Percentiles rank a stretch among this genome's conserved stretches.
Evolutionary conservation across 2,113 vertebrate species (phyloP).

Genomic region (Hydropotes inermis): DNA sequence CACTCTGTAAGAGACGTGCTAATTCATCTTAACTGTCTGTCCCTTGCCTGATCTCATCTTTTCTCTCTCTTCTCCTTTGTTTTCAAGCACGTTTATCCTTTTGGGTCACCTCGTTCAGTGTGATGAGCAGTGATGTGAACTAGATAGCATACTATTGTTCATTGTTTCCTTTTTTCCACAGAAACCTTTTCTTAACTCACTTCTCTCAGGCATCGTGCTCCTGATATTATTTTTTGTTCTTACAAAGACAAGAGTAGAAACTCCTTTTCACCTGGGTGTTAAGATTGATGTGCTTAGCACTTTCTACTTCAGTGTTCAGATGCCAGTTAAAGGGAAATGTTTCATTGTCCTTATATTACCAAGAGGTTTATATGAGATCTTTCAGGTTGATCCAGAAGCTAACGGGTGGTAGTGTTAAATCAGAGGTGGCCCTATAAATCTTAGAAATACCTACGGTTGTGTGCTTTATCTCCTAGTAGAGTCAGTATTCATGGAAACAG

Average conservation of each 20-base stretch:
- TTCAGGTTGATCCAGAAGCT: slow-evolving; percentile 42
- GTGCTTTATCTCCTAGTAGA: slow-evolving; percentile 8
- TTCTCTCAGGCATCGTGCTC: slow-evolving; percentile 19
- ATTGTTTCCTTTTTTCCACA: not conserved
- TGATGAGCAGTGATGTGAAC: not conserved
- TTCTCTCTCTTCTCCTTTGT: not conserved
- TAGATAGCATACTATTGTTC: slow-evolving; percentile 47
- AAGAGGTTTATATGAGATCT: slow-evolving; percentile 34
- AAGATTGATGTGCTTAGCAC: slow-evolving; percentile 38
- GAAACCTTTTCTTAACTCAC: not conserved
- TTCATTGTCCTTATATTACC: slow-evolving; percentile 11
- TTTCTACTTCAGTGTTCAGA: slow-evolving; percentile 42
- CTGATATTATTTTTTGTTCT: slow-evolving; percentile 32
- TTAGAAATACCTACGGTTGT: slow-evolving; percentile 4
- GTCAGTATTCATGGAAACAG: not conserved
- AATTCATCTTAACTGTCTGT: not conserved
- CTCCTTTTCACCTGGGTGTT: slow-evolving; percentile 14
- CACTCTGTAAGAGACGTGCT: not conserved
- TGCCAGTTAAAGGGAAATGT: slow-evolving; percentile 36
- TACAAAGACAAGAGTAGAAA: slow-evolving; percentile 4
- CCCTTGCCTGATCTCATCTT: not conserved
- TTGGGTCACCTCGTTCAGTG: not conserved
- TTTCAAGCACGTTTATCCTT: slow-evolving; percentile 31
- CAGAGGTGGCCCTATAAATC: slow-evolving; percentile 16
- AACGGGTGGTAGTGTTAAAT: slow-evolving; percentile 38